Base-by-base conservation (phyloP, 2,113 vertebrate species). In the Scophthalmus maximus region DNA sequence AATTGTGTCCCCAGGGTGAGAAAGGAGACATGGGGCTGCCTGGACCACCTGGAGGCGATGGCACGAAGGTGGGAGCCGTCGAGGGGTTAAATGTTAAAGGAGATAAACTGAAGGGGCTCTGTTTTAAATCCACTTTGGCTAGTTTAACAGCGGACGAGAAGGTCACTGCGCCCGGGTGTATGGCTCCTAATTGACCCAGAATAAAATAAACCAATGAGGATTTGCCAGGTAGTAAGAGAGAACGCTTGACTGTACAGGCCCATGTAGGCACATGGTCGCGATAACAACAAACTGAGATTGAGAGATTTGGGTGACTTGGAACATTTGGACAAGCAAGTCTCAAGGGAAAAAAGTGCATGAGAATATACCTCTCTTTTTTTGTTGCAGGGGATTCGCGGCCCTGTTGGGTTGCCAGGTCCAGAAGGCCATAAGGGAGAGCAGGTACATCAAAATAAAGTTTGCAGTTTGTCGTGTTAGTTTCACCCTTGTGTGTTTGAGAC, bases 341-440 rank as follows among this genome's bases (percentile, higher is more conserved):
- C n/a, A n/a, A n/a, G n/a, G n/a, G n/a, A n/a, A n/a, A n/a, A n/a
- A n/a, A n/a, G n/a, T n/a, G n/a, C n/a, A n/a, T n/a, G n/a, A n/a
- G n/a, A n/a, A n/a, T n/a, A n/a, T 27, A 25, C 53, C 14, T 11
- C 36, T 15, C 11, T 59, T 32, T 38, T 50, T 1, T 29, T 75
- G 50, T 82, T 81, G 63, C 64, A 96, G 96, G 95, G 96, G 63
- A 92, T 90, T 38, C 84, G 58, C 2, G 95, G 96, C 67, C 46
- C 76, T 69, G 40, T 71, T 0, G 96, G 96, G 1, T 4, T 85
- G 14, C 76, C 87, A 0, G 95, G 96, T 63, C 71, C 79, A 14
- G 55, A 9, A 0, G 95, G 96, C 22, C 40, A 53, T 40, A 95
- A 95, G 61, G 96, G 96, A 26, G 92, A 94, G 46, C 92, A 95